These are phyloP conservation scores for Bursaphelenchus mucronatus DNA, from an alignment of 1,140 invertebrate genomes.

Conservation along the genomic window DNA sequence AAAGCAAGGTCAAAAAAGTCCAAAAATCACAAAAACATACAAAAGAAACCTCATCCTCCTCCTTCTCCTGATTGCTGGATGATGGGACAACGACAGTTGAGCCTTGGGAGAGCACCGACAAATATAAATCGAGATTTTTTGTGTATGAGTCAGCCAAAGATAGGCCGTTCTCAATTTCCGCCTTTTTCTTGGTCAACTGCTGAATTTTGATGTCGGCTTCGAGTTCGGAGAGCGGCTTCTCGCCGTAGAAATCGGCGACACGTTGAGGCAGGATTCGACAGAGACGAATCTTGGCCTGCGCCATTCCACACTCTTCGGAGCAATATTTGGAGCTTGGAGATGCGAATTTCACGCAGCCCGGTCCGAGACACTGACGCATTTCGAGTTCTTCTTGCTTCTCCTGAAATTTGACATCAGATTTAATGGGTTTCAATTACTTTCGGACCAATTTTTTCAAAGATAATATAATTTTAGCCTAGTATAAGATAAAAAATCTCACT, in stretches of 20 bases:
- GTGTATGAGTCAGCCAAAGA: constrained; percentile 24
- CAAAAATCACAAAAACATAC: no score
- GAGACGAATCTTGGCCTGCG: constrained; percentile 69
- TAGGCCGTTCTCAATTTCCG: constrained; percentile 1
- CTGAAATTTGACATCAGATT: no score
- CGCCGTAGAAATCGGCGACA: constrained; percentile 2
- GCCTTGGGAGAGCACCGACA: neutral
- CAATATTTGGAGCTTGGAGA: constrained; percentile 86
- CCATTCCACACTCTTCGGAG: constrained; percentile 83
- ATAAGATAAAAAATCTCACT: no score
- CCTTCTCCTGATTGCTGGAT: no score
- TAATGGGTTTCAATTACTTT: no score
- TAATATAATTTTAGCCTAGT: no score
- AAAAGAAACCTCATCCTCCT: no score
- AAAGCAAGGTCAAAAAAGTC: no score
- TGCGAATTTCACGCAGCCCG: constrained; percentile 75
- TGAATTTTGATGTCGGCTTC: neutral
- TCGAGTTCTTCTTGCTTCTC: constrained; percentile 7
- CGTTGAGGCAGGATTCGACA: constrained; percentile 3
- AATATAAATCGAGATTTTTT: neutral
- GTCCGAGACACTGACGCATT: constrained; percentile 78
- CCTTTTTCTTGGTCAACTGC: constrained; percentile 1
- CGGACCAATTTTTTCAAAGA: no score
- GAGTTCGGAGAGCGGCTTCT: constrained; percentile 3
- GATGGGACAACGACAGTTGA: no score